Evolutionary conservation across 2,113 vertebrate genomes (phyloP).

Genomic region (Colinus virginianus): DNA sequence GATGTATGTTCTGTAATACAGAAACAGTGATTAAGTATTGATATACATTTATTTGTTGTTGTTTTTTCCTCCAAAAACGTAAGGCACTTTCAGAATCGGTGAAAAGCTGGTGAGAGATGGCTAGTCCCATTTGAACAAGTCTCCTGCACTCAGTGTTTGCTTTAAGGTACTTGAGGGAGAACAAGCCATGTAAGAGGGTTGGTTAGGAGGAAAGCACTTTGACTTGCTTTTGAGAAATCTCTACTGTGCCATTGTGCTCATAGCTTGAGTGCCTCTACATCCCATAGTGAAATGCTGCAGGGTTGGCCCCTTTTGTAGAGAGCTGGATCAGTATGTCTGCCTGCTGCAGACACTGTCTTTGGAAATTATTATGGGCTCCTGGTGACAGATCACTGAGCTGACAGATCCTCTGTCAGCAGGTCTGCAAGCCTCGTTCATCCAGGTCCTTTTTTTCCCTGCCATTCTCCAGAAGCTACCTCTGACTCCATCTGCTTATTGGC

Average conservation of each 20-base stretch:
- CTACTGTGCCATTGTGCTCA: neutral
- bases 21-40: neutral
- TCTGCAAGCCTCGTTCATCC: neutral
- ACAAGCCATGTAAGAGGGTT: neutral
- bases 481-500: neutral
- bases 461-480: neutral
- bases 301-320: neutral
- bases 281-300: neutral
- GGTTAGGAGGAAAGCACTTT: neutral
- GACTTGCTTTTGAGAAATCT: neutral
- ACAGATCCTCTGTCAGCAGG: fast-evolving
- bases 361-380: neutral
- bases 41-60: neutral
- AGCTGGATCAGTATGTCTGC: neutral
- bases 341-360: neutral
- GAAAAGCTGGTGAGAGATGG: neutral
- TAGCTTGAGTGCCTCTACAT: neutral
- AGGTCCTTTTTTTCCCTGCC: neutral
- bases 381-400: neutral
- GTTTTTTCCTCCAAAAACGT: neutral
- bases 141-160: neutral
- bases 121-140: neutral
- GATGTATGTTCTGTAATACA: neutral
- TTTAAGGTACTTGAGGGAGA: neutral
- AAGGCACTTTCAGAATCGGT: neutral